Evolutionary conservation across 2,797 vertebrate genomes (phyloP).

Genomic region (Cossypha polioptera): DNA sequence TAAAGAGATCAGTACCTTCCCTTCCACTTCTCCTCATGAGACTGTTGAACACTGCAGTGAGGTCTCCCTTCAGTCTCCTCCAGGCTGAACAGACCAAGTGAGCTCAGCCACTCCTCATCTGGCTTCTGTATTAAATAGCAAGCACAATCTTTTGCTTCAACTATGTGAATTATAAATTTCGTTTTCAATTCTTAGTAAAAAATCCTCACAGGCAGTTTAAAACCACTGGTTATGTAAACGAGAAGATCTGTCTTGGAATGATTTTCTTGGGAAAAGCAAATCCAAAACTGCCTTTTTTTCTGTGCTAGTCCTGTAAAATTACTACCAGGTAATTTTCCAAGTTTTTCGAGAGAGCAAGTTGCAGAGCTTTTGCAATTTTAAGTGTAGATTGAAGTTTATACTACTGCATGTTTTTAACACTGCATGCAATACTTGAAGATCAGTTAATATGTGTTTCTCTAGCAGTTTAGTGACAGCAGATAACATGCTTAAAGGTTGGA

Average conservation of each 20-base stretch:
- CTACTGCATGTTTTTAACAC: background rate
- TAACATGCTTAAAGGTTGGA: background rate
- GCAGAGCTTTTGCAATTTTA: background rate
- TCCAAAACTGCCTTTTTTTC: background rate
- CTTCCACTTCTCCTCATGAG: background rate
- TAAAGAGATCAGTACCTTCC: background rate
- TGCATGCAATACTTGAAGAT: rapidly evolving
- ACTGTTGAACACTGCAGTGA: background rate
- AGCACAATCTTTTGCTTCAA: background rate
- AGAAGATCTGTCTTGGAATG: background rate
- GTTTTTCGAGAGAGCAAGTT: background rate
- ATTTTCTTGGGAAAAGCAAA: background rate
- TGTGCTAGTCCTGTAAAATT: background rate
- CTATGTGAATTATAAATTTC: background rate
- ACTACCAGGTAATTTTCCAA: too few relatives aligned
- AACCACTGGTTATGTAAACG: background rate
- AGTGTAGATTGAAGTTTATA: background rate
- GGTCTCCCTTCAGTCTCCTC: background rate
- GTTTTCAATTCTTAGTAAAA: background rate
- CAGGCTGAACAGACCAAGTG: background rate
- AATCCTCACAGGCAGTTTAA: background rate
- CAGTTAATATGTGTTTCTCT: background rate
- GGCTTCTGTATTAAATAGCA: background rate
- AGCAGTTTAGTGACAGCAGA: background rate
- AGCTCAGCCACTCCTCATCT: background rate